Evolutionary conservation across 2,888 invertebrate species (phyloP), one percentile per base, ranked within the genome.

Genomic region (Drosophila eohydei): DNA sequence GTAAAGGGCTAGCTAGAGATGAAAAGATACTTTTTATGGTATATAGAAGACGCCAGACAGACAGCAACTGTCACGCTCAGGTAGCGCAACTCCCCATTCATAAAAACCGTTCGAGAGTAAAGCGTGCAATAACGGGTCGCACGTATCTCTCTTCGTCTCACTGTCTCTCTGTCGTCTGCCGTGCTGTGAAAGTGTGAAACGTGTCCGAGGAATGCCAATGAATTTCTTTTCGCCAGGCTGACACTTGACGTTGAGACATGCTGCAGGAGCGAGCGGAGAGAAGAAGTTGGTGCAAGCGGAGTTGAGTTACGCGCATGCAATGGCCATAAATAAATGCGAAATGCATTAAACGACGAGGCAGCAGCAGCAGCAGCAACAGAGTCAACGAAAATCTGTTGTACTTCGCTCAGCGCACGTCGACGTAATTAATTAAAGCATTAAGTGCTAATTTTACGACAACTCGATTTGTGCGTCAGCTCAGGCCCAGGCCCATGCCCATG

Each of bases 361-460:
- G 44, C 66, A 78, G 12, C 59, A 60, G 48, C 66, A 81, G 12
- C 59, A 60, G 54, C 67, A 44, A 8, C 62, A 55, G 64, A 65
- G 26, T 36, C 51, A 68, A 30, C 65, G 67, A 63, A 70, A 72
- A 74, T 65, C 69, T 56, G 32, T 59, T 57, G 50, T 62, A 61
- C 46, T 66, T 48, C 48, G 74, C 74, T 70, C 74, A 70, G 64
- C 90, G 83, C 89, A 86, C 89, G 86, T 86, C 90, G 77, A 71
- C 72, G 87, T 90, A 87, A 87, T 87, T 87, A 87, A 90, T 87
- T 87, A 90, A 90, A 90, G 87, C 90, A 87, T 87, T 87, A 87
- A 90, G 87, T 87, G 87, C 87, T 87, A 87, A 87, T 87, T 87
- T 87, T 89, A 87, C 90, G 87, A 90, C 87, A 87, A 89, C 89